A percentile compares a stretch with the other conserved stretches of the same genome.
Evolutionary conservation across 2,113 vertebrate genomes (phyloP).

Genomic region (Pterocles orientalis): DNA sequence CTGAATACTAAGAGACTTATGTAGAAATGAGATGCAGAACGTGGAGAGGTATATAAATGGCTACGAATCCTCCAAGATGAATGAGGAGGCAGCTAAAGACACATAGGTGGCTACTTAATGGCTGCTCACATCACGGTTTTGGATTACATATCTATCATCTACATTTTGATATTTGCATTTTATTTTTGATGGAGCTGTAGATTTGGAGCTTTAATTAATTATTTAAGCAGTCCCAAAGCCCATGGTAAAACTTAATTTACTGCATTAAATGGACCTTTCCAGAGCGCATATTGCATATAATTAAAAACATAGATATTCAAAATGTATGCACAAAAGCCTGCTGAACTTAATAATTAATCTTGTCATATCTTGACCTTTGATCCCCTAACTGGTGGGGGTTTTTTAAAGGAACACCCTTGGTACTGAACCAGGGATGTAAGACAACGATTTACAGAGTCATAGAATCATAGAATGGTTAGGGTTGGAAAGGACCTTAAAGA

Average conservation of each 20-base stretch:
- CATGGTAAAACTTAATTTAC: not conserved
- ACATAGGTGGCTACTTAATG: not conserved
- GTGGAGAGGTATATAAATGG: not conserved
- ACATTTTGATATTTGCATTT: not conserved
- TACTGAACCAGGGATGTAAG: not conserved
- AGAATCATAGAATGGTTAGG: too few species aligned
- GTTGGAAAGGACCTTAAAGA: too few species aligned
- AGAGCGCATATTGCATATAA: not conserved
- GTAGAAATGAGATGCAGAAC: not conserved
- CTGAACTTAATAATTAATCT: not conserved
- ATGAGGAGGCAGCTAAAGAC: not conserved
- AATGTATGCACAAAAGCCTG: not conserved
- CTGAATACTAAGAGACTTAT: not conserved
- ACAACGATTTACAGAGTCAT: not conserved
- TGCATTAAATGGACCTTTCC: not conserved
- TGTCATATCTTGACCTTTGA: not conserved
- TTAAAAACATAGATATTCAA: not conserved
- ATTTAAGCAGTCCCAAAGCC: not conserved
- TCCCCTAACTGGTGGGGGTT: not conserved
- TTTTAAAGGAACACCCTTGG: not conserved
- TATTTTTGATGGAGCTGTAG: not conserved
- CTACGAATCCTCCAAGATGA: not conserved
- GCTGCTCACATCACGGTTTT: not conserved
- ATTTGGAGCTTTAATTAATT: not conserved
- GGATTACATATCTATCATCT: not conserved